Evolutionary conservation across 2,888 invertebrate genomes (phyloP), one percentile per base, ranked within the genome.

Genomic region (Phaonia tiefii): DNA sequence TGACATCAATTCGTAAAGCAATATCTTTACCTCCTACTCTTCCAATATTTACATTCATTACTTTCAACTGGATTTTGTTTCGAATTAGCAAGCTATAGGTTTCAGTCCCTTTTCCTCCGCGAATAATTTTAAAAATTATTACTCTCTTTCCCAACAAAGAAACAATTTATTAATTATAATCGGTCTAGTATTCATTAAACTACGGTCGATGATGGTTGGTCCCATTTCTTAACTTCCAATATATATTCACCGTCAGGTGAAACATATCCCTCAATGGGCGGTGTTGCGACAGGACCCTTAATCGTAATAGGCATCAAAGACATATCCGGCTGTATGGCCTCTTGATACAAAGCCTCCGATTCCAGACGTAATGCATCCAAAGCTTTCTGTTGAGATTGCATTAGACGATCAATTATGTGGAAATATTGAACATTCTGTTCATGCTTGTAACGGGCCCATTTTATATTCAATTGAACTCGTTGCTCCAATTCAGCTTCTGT

Each of bases 181-280:
- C 5, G 5, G 7, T 8, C 10, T 8, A 39, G 5, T 39, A 39
- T n/a, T n/a, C n/a, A 44, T 3, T n/a, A n/a, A n/a, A n/a, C 10
- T 37, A 37, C 37, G 1, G 20, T 13, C 10, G 15, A 37, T 22
- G 1, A 17, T 4, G 56, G 31, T 8, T 60, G 39, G 80, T 94
- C 93, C 95, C 96, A 97, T 87, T 95, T 95, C 89, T 93, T 95
- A 0, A 96, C 94, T 37, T 95, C 92, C 89, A 98, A 95, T 22
- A 93, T 89, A 88, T 97, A 98, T 86, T 98, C 97, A 46, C 99
- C 99, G 91, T 99, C 98, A 0, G 97, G 96, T 58, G 94, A 93
- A 0, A 93, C 92, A 88, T 97, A 99, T 82, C 94, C 92, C 86
- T 94, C 92, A 76, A 97, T 95, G 0, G 97, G 94, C 2, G 98